Conservation (phyloP, 2,888 invertebrate genomes). For the Drosophila anomalata region DNA sequence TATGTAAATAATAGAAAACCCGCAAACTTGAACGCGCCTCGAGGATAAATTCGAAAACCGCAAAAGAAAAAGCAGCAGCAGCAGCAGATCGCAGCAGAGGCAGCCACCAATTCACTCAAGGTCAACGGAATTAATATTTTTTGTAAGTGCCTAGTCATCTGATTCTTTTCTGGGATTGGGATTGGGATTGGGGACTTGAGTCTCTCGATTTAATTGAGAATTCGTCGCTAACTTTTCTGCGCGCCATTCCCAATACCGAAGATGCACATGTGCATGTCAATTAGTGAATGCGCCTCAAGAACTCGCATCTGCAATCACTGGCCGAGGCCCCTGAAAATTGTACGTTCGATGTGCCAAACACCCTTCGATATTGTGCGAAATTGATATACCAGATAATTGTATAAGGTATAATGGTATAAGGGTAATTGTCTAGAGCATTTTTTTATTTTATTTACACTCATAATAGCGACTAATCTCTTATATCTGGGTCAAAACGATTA, state of each 20-base stretch:
- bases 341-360: not conserved
- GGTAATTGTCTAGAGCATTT: too few species aligned
- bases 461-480: not conserved
- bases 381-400: too few species aligned
- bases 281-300: slow-evolving; percentile 54
- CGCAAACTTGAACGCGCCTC: slow-evolving; percentile 47
- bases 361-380: slow-evolving; percentile 1
- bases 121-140: slow-evolving; percentile 81
- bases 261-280: slow-evolving; percentile 75
- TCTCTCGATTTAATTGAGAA: slow-evolving; percentile 52
- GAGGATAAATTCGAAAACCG: slow-evolving; percentile 40
- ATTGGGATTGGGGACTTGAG: slow-evolving; percentile 5
- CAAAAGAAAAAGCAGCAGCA: slow-evolving; percentile 31
- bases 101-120: slow-evolving; percentile 72
- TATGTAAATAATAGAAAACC: slow-evolving; percentile 41
- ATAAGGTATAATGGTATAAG: too few species aligned
- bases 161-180: slow-evolving; percentile 10
- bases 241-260: slow-evolving; percentile 19
- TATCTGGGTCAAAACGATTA: not conserved
- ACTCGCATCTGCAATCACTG: slow-evolving; percentile 24
- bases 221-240: slow-evolving; percentile 33
- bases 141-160: slow-evolving; percentile 71
- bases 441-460: too few species aligned
- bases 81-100: slow-evolving; percentile 37
- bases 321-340: not conserved